Percentiles rank a stretch among this genome's conserved stretches.
These are phyloP conservation scores for Hyperoplus immaculatus DNA, from an alignment of 2,797 vertebrate species.

Conservation along the genomic window DNA sequence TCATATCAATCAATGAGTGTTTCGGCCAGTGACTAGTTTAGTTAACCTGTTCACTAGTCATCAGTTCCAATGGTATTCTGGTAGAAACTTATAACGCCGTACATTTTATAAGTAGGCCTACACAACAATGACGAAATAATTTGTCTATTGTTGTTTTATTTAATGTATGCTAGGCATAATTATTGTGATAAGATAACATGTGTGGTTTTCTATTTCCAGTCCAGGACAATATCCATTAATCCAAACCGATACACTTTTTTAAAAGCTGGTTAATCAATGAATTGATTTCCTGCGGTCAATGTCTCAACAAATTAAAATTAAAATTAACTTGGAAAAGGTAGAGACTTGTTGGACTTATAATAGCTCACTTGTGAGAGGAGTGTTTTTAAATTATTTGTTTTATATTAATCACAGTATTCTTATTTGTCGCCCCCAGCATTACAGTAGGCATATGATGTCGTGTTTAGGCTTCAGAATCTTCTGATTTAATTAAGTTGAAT, in stretches of 20 bases:
- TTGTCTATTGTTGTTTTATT: background rate
- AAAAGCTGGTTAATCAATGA: background rate
- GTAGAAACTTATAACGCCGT: background rate
- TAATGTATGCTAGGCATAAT: background rate
- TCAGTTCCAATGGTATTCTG: background rate
- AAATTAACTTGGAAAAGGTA: background rate
- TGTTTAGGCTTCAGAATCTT: background rate
- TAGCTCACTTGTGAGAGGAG: background rate
- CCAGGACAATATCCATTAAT: background rate
- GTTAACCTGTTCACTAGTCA: background rate
- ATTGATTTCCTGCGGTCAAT: background rate
- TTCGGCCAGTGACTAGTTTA: too few species aligned
- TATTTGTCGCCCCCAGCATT: background rate
- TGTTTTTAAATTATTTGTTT: background rate
- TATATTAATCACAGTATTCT: background rate
- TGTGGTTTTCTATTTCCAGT: background rate
- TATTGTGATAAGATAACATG: background rate
- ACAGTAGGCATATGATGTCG: background rate
- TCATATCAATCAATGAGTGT: background rate
- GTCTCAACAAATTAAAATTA: slow-evolving; percentile 1
- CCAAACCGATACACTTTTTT: background rate
- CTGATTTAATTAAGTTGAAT: slow-evolving; percentile 8
- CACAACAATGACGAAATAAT: background rate
- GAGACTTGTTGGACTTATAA: background rate
- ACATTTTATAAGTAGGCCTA: background rate